Conservation (phyloP, 2,113 vertebrate genomes). For the Perccottus glenii region DNA sequence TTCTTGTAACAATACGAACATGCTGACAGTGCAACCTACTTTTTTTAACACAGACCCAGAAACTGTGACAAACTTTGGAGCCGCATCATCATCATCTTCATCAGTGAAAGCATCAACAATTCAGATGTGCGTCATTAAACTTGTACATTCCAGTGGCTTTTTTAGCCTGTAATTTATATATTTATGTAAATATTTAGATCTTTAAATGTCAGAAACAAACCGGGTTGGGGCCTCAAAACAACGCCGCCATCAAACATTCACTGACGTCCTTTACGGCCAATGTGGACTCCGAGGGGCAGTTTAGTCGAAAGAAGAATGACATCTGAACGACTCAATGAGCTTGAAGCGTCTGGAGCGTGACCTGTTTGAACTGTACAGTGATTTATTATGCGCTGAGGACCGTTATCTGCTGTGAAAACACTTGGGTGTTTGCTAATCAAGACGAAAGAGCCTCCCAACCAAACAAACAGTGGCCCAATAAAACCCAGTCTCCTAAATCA, state of each 20-base stretch:
- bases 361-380: constrained; percentile 26
- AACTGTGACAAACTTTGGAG: no score
- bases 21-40: no score
- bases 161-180: no score
- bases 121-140: constrained; percentile 13
- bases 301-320: constrained; percentile 53
- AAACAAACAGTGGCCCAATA: no score
- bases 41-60: no score
- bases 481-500: no score
- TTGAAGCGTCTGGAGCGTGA: constrained; percentile 4
- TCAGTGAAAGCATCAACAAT: neutral
- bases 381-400: constrained; percentile 10
- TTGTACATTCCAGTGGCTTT: constrained; percentile 3
- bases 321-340: constrained; percentile 54
- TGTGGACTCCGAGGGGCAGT: constrained; percentile 41
- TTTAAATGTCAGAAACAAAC: neutral
- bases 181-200: neutral
- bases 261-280: constrained; percentile 64
- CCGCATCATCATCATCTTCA: constrained; percentile 3
- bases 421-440: no score
- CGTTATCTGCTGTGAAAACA: constrained; percentile 2
- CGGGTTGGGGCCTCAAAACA: constrained; percentile 49
- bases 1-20: no score
- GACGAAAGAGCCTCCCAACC: no score
- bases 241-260: constrained; percentile 57